Conservation (phyloP, 2,888 invertebrate species). For the Dromius quadrimaculatus region DNA sequence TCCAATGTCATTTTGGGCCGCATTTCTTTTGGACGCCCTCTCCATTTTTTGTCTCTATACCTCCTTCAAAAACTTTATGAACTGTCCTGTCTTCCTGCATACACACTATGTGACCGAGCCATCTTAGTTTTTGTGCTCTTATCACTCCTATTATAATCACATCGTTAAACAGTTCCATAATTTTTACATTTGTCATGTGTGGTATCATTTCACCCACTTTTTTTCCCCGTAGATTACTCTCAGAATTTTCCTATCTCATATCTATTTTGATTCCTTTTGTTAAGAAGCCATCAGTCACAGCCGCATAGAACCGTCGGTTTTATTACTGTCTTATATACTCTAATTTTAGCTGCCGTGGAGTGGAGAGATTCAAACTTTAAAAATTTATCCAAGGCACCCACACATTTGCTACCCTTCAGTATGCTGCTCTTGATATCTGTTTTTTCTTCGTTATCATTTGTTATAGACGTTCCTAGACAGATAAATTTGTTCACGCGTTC, state of each 20-base stretch:
- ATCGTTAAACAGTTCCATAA: not conserved
- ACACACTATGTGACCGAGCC: no score
- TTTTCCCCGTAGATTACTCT: no score
- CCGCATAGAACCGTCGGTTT: not conserved
- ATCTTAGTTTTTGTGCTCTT: no score
- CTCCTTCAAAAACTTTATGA: no score
- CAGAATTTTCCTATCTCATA: not conserved
- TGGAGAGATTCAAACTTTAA: not conserved
- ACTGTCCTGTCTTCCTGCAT: no score
- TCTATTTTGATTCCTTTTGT: not conserved
- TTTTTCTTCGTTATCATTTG: not conserved
- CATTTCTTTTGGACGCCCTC: not conserved
- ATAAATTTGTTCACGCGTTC: not conserved
- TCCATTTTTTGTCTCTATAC: not conserved
- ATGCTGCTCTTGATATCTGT: not conserved
- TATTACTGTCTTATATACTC: no score
- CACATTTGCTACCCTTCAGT: no score
- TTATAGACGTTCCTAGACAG: not conserved
- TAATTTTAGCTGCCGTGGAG: not conserved
- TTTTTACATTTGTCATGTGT: not conserved
- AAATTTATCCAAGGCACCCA: not conserved
- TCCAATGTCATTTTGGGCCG: conserved; percentile 3
- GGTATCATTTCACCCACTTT: not conserved
- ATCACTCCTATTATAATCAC: no score
- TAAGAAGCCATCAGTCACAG: not conserved